Evolutionary conservation across 1,140 invertebrate genomes (phyloP), one percentile per base, ranked within the genome.

Genomic region (Drosophila mauritiana): DNA sequence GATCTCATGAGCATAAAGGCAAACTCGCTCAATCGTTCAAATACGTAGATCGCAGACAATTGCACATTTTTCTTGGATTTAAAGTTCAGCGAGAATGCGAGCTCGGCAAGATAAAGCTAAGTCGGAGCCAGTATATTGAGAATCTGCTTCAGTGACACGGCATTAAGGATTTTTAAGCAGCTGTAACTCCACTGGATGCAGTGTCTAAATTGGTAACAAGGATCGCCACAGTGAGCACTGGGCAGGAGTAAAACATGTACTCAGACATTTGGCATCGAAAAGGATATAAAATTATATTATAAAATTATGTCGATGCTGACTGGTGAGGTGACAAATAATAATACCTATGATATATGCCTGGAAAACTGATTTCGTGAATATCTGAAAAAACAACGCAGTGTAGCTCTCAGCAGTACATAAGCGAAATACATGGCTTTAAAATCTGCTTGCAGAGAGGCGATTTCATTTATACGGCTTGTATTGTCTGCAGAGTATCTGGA

Each of bases 331-430:
- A 25, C 12, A 54, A 17, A 25, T 54, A 7, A n/a, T 39, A 25
- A 39, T 57, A 63, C 40, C n/a, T 73, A 12, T 73, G 37, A 27
- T 51, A 45, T 25, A 22, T 65, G 11, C 25, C 59, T 43, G 52
- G 51, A 20, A 43, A 37, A 11, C 39, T 37, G 6, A 64, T 54
- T 22, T 64, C 15, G 6, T 64, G 39, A 39, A 43, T 36, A 31
- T 56, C 37, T 7, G 17, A 37, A 56, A 12, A 72, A 64, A 5
- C 52, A 64, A 17, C 34, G 20, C 6, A 62, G 45, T 11, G 13
- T 49, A n/a, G 15, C 36, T 13, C 52, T 61, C 17, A 17, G 17
- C 17, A 54, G 56, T 3, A 56, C 54, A 3, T 12, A 37, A 12
- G 51, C 20, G 3, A 12, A 37, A 13, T 15, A 42, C n/a, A 42